These are phyloP conservation scores for Hoplodrina ambigua DNA, from an alignment of 2,888 invertebrate genomes.

Conservation along the genomic window DNA sequence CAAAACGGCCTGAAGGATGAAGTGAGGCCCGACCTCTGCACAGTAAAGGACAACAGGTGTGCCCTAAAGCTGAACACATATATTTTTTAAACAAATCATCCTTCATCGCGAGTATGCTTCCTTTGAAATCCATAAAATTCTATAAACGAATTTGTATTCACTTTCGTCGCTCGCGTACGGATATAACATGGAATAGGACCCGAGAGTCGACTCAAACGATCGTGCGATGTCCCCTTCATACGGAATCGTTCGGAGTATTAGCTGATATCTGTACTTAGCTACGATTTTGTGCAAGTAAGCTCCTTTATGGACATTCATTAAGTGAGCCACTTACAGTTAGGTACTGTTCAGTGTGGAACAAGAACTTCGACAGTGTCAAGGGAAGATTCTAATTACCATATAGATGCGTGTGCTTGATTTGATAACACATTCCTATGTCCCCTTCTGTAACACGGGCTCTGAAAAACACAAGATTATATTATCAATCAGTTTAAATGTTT, in stretches of 20 bases:
- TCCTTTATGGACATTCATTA: constrained; percentile 18
- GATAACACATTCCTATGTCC: background rate
- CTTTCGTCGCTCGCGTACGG: constrained; percentile 13
- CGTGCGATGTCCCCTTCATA: background rate
- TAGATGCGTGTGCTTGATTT: background rate
- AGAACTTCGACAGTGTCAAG: background rate
- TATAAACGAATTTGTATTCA: constrained; percentile 52
- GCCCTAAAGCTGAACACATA: background rate
- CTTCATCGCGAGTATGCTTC: constrained; percentile 1
- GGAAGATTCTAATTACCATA: background rate
- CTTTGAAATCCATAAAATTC: constrained; percentile 37
- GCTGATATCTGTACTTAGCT: constrained; percentile 9
- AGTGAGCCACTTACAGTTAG: background rate
- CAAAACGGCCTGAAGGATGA: background rate
- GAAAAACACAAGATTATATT: no score
- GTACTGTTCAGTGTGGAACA: background rate
- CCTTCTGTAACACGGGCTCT: no score
- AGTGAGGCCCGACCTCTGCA: background rate
- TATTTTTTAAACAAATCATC: constrained; percentile 9
- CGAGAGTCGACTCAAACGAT: constrained; percentile 18
- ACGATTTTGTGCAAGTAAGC: constrained; percentile 37
- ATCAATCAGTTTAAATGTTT: background rate
- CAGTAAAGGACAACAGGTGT: background rate
- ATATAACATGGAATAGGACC: constrained; percentile 25
- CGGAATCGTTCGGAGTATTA: background rate